Evolutionary conservation across 2,888 invertebrate genomes (phyloP).

Genomic region (Clitarchus hookeri): DNA sequence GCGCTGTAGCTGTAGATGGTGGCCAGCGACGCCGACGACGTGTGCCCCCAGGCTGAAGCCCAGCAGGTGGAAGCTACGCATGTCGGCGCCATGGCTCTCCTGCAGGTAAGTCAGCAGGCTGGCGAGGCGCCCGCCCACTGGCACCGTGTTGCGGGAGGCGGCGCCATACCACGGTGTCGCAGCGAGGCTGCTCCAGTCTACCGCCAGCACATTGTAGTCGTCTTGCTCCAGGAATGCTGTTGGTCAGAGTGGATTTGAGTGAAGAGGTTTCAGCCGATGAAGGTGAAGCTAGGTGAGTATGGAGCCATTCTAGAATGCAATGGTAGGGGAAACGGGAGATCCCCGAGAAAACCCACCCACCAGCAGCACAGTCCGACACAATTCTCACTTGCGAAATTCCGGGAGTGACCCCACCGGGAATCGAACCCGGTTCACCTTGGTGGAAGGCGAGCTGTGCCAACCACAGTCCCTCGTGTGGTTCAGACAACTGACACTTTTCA

Average conservation of each 20-base stretch:
- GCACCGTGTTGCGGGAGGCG: constrained; percentile 39
- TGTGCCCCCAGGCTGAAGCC: constrained; percentile 42
- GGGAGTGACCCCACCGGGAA: no score
- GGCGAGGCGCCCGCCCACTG: constrained; percentile 34
- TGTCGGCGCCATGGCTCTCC: constrained; percentile 32
- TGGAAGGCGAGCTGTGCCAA: no score
- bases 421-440: no score
- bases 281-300: no score
- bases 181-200: constrained; percentile 39
- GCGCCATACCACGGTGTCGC: constrained; percentile 40
- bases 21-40: constrained; percentile 39
- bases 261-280: no score
- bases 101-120: constrained; percentile 35
- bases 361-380: no score
- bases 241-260: neutral
- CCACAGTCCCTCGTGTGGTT: no score
- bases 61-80: constrained; percentile 38
- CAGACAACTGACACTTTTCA: no score
- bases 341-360: no score
- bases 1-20: constrained; percentile 25
- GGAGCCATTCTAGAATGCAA: no score
- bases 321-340: no score
- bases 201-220: constrained; percentile 40
- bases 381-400: no score
- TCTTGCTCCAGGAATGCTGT: constrained; percentile 37